Base-by-base conservation (phyloP, 2,797 vertebrate species). In the Silurus aristotelis region DNA sequence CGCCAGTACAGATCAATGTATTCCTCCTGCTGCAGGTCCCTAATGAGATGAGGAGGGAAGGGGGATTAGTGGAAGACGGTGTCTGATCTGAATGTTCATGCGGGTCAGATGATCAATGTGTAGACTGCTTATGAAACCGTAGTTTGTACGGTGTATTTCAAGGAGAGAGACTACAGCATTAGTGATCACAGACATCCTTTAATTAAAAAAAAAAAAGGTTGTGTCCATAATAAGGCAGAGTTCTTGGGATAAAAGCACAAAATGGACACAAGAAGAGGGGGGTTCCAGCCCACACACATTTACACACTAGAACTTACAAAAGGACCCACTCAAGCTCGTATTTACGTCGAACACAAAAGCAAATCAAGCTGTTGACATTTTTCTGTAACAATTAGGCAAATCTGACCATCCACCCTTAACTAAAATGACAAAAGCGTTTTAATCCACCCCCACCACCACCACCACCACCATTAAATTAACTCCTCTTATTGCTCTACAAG, bases 1-100 rank as follows among this genome's bases (percentile, higher is more conserved):
- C 98, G 96, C 94, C 96, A 99, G 95, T 99, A 99, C 85, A 97
- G 96, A 93, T 99, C 97, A 87, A 98, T 92, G 61, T 98, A 99
- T 84, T 96, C 91, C 6, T 97, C 96, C 92, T 98, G 89, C 87
- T 97, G 96, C 72, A 99, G 96, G 91, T 99, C 98, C 90, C 98
- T 99, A 92, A 89, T 90, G 92, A 83, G 80, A 87, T 87, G 14
- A 90, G n/a, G 38, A 43, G 82, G 75, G 38, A 38, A 60, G 48
- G 9, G 12, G 72, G 43, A 85, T 89, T 89, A 89, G 89, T 27
- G 17, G 75, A 85, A 70, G 71, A 22, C 86, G 89, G 75, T 85
- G 75, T 90, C 83, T 83, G 82, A 20, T 68, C 52, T 20, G n/a
- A 73, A 31, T 52, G 77, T 52, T 76, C 52, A 27, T 73, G 85